Evolutionary conservation across 2,113 vertebrate genomes (phyloP), one percentile per base, ranked within the genome.

Genomic region (Eclectus roratus): DNA sequence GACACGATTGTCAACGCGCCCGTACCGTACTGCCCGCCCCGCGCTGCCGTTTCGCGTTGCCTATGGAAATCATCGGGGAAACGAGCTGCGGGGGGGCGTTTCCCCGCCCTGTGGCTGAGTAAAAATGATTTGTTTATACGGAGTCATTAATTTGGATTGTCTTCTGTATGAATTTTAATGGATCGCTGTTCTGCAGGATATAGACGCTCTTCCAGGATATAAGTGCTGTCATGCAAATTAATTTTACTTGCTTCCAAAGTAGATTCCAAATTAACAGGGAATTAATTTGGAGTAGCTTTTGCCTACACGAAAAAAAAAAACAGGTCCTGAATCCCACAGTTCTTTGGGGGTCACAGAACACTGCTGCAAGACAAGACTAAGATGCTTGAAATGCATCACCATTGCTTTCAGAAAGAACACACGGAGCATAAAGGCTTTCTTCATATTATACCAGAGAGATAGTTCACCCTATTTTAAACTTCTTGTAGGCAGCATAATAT

Each of bases 171-270:
- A 79, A 79, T 92, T 89, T 27, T 60, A 76, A 50, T 25, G 35
- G 68, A 4, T 68, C 2, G 0, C 44, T 20, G 0, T 24, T 87
- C 41, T 52, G 55, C 50, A 9, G 60, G 37, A 37, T 37, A 37
- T 37, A 21, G 50, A 13, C 50, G 1, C 52, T 44, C 65, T 79
- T 69, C 50, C n/a, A 33, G 80, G 56, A 27, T 87, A 3, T 14
- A 28, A 70, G 91, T 50, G 31, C 29, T 91, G 85, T 70, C 39
- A 93, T 89, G 93, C 94, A 95, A 93, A 91, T 96, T 88, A 39
- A 66, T 94, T 89, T 47, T 70, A 46, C 70, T 61, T 35, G 6
- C 29, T 96, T 95, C 68, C 70, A 79, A 68, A 91, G 56, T 71
- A 80, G 56, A 72, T 94, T 85, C 35, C 47, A 52, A 89, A 82